A percentile compares a stretch with the other conserved stretches of the same genome.
phyloP scores from a whole-genome alignment of 2,888 invertebrate species.

The Nephrotoma flavescens region DNA sequence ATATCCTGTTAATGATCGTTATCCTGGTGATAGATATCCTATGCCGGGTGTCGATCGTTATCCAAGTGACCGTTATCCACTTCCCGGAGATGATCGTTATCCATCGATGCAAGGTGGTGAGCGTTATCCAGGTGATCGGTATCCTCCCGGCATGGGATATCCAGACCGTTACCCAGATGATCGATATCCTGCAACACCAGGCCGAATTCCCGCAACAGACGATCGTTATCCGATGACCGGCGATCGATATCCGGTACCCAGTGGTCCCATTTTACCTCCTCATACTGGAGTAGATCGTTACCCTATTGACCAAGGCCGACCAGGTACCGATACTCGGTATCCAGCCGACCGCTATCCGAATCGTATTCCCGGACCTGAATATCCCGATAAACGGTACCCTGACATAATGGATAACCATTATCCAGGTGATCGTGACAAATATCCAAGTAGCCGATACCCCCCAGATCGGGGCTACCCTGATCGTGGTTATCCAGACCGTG shows the following conservation, averaged over 20 bases:
- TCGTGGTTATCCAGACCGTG: slow-evolving; percentile 26
- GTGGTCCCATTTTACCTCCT: slow-evolving; percentile 16
- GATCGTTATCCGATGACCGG: slow-evolving; percentile 32
- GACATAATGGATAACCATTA: slow-evolving; percentile 26
- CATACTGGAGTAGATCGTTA: slow-evolving; percentile 15
- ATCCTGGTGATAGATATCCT: slow-evolving; percentile 29
- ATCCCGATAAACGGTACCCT: slow-evolving; percentile 22
- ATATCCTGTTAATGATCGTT: slow-evolving; percentile 32
- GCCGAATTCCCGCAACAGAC: slow-evolving; percentile 18
- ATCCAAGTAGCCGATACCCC: slow-evolving; percentile 14
- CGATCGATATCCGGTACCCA: slow-evolving; percentile 18
- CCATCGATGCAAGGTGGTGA: slow-evolving; percentile 20
- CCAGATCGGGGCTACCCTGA: slow-evolving; percentile 28
- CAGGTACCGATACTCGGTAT: slow-evolving; percentile 32
- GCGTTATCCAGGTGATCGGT: slow-evolving; percentile 34
- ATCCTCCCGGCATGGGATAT: slow-evolving; percentile 25
- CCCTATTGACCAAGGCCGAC: slow-evolving; percentile 33
- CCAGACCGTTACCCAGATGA: slow-evolving; percentile 27
- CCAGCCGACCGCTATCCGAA: slow-evolving; percentile 25
- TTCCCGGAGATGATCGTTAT: slow-evolving; percentile 22
- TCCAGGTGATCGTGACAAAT: slow-evolving; percentile 13
- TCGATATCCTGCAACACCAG: slow-evolving; percentile 26
- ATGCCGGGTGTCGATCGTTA: slow-evolving; percentile 30
- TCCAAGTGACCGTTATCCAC: slow-evolving; percentile 31
- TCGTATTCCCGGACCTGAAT: slow-evolving; percentile 31